A percentile compares a stretch with the other conserved stretches of the same genome.
Evolutionary conservation across 2,888 invertebrate species (phyloP).

Genomic region (Trileptium ribeirensis): DNA sequence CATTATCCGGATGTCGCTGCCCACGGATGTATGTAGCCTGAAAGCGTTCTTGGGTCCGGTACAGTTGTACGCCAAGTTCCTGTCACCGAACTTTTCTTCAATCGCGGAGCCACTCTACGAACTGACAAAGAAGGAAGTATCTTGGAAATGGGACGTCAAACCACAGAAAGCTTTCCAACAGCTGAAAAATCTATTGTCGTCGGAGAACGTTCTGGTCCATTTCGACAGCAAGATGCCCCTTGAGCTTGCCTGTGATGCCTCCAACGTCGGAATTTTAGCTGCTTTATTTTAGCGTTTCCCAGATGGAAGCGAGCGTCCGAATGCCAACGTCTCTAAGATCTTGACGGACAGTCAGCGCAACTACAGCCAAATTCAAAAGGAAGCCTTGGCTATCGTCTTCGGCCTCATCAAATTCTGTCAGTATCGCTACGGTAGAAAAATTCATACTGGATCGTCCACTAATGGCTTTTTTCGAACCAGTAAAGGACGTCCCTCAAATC

Average conservation of each 20-base stretch:
- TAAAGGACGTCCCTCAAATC: conserved; percentile 23
- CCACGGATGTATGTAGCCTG: conserved; percentile 24
- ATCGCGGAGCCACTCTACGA: conserved; percentile 10
- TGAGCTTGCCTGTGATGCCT: background rate
- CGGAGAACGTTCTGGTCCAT: conserved; percentile 1
- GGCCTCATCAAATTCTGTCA: background rate
- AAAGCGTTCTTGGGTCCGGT: conserved; percentile 22
- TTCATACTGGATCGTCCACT: background rate
- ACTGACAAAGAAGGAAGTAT: conserved; percentile 1
- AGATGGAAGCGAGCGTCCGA: conserved; percentile 13
- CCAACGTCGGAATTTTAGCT: background rate
- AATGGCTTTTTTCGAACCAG: conserved; percentile 17
- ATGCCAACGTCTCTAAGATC: conserved; percentile 16
- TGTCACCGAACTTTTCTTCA: conserved; percentile 4
- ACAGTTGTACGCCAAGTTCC: conserved; percentile 23
- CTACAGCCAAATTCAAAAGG: conserved; percentile 7
- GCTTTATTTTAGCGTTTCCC: background rate
- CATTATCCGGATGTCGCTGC: conserved; percentile 24
- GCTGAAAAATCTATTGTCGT: conserved; percentile 16
- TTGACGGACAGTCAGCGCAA: background rate
- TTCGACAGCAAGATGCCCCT: background rate
- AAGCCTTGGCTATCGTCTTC: conserved; percentile 3
- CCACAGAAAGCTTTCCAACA: conserved; percentile 18
- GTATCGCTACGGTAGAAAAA: background rate
- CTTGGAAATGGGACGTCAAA: conserved; percentile 10